These are phyloP conservation scores for Prietella phreatophila DNA, from an alignment of 2,113 vertebrate genomes.

Conservation along the genomic window DNA sequence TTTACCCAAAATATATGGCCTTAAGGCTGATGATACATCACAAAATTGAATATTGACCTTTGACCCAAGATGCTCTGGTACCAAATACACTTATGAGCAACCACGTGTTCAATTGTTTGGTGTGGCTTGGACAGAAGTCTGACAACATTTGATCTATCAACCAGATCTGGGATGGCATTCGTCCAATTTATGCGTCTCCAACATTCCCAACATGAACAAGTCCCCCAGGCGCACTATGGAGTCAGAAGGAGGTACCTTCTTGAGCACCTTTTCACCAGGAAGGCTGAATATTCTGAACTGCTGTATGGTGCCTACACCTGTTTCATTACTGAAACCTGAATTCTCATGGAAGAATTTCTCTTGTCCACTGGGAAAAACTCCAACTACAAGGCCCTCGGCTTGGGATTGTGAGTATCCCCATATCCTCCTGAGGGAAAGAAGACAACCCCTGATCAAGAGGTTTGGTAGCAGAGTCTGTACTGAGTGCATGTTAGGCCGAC, in stretches of 20 bases:
- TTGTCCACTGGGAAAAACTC: background rate
- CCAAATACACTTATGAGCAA: background rate
- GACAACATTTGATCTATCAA: background rate
- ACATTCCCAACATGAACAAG: background rate
- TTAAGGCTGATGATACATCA: background rate
- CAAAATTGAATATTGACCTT: background rate
- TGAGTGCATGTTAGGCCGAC: background rate
- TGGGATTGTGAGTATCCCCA: background rate
- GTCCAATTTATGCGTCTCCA: background rate
- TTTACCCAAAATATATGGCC: background rate
- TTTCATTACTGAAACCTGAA: background rate
- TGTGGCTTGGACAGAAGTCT: background rate
- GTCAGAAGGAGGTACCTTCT: background rate
- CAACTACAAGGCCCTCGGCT: background rate
- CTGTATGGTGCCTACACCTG: background rate
- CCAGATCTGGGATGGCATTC: background rate
- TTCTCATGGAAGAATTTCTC: background rate
- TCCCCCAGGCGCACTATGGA: background rate
- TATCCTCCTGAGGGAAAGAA: background rate
- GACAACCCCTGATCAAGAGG: too few species aligned
- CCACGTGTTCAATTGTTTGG: background rate
- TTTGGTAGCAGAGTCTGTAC: too few species aligned
- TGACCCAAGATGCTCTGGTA: background rate
- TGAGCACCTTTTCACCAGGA: background rate
- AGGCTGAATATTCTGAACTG: background rate